These are phyloP conservation scores for Poecilia latipinna DNA, from an alignment of 2,113 vertebrate species.

Conservation along the genomic window DNA sequence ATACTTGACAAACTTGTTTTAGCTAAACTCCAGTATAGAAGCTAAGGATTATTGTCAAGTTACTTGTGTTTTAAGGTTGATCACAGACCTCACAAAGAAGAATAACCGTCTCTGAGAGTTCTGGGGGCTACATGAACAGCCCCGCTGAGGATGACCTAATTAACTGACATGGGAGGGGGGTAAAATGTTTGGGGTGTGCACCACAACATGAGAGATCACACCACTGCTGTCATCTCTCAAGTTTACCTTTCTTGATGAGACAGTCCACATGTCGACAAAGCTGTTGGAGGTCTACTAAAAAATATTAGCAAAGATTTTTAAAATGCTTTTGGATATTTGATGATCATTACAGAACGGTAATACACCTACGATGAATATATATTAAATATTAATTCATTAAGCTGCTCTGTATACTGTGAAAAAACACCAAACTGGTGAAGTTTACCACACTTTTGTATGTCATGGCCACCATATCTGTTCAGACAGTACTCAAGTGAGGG, in stretches of 20 bases:
- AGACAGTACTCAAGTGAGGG: slow-evolving; percentile 29
- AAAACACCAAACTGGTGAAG: too few species aligned
- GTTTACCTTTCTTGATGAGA: slow-evolving; percentile 6
- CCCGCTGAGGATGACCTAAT: slow-evolving; percentile 65
- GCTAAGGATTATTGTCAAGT: not conserved
- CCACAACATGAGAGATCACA: slow-evolving; percentile 31
- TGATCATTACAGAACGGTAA: not conserved
- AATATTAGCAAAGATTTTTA: not conserved
- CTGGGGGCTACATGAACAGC: slow-evolving; percentile 45
- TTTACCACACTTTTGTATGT: not conserved
- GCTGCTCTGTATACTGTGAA: too few species aligned
- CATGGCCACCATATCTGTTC: slow-evolving; percentile 11
- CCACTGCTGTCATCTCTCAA: slow-evolving; percentile 22
- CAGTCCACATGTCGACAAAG: not conserved
- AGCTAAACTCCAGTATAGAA: not conserved
- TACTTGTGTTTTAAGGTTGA: not conserved
- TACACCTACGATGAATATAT: not conserved
- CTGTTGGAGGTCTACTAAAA: not conserved
- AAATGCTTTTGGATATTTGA: slow-evolving; percentile 2
- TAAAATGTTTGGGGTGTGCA: slow-evolving; percentile 27
- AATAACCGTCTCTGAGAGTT: slow-evolving; percentile 12
- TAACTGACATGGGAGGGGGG: slow-evolving; percentile 40
- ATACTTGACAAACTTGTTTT: not conserved
- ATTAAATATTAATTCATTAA: not conserved
- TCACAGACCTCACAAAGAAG: not conserved